Conservation (phyloP, 2,888 invertebrate species). For the Agrochola lota region DNA sequence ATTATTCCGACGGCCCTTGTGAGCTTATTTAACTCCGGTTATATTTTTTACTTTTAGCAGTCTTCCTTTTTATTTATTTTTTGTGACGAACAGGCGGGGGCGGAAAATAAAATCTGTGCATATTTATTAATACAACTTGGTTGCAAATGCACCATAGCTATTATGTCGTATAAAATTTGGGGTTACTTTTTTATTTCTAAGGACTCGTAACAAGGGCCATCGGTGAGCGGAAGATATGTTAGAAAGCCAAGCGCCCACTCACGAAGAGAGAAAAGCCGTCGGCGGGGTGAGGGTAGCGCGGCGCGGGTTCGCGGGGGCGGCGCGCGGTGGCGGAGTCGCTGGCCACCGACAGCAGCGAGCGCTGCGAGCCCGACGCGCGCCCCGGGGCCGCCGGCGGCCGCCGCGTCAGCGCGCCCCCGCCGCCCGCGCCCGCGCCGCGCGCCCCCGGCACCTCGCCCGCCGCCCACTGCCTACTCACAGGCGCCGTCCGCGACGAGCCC, state of each 20-base stretch:
- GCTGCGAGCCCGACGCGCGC: constrained; percentile 83
- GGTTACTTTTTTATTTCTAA: neutral
- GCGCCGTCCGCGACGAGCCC: constrained; percentile 88
- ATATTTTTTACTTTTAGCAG: constrained; percentile 68
- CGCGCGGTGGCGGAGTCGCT: constrained; percentile 88
- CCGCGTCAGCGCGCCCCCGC: constrained; percentile 68
- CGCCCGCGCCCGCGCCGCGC: constrained; percentile 75
- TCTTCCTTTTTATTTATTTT: constrained; percentile 1
- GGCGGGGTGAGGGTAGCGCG: constrained; percentile 84
- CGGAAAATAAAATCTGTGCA: constrained; percentile 8
- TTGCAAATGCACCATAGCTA: neutral
- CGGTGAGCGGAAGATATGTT: constrained; percentile 81
- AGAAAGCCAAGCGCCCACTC: constrained; percentile 90
- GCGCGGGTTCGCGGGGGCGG: constrained; percentile 84
- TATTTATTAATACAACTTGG: constrained; percentile 8
- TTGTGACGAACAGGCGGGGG: constrained; percentile 21
- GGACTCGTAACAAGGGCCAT: constrained; percentile 66
- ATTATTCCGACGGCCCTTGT: constrained; percentile 85
- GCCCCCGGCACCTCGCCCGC: constrained; percentile 84
- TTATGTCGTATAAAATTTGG: neutral
- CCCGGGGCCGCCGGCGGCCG: constrained; percentile 72
- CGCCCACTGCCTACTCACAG: constrained; percentile 89
- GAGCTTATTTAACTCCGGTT: constrained; percentile 72
- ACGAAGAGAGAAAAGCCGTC: constrained; percentile 90
- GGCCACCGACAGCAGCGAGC: constrained; percentile 89